Percentiles rank a stretch among this genome's conserved stretches.
phyloP scores from a whole-genome alignment of 2,888 invertebrate species.

The Tetramorium bicarinatum region DNA sequence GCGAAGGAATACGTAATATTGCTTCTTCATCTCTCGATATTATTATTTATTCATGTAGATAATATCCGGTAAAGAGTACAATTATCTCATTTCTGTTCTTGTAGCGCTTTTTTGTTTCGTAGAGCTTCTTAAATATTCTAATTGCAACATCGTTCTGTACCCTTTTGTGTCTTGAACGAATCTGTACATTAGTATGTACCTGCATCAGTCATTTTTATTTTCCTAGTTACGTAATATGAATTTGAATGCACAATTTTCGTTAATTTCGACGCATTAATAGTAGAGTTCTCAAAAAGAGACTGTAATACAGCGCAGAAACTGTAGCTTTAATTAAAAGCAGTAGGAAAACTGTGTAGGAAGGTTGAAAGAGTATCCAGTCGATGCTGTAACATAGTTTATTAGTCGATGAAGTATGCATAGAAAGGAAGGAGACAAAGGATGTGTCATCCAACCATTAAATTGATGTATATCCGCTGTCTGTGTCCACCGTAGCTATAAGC shows the following conservation, averaged over 20 bases:
- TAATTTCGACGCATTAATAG: background rate
- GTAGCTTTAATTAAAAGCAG: constrained; percentile 26
- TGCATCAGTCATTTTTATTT: constrained; percentile 14
- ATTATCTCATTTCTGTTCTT: background rate
- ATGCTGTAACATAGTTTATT: constrained; percentile 25
- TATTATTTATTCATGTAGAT: constrained; percentile 10
- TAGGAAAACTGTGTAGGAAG: background rate
- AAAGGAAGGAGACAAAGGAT: constrained; percentile 32
- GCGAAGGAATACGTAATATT: background rate
- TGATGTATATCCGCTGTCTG: constrained; percentile 23
- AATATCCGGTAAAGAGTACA: background rate
- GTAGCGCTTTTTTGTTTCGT: background rate
- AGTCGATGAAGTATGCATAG: constrained; percentile 21
- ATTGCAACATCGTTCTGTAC: background rate
- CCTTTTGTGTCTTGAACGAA: background rate
- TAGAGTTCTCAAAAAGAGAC: constrained; percentile 4
- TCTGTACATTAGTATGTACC: background rate
- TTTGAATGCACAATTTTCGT: background rate
- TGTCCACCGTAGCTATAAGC: background rate
- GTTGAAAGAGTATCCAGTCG: constrained; percentile 17
- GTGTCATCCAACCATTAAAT: constrained; percentile 41
- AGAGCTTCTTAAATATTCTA: background rate
- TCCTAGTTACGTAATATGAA: background rate
- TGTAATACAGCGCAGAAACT: constrained; percentile 8
- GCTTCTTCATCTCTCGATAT: background rate